Evolutionary conservation across 2,113 vertebrate species (phyloP).

Genomic region (Vulpes lagopus): DNA sequence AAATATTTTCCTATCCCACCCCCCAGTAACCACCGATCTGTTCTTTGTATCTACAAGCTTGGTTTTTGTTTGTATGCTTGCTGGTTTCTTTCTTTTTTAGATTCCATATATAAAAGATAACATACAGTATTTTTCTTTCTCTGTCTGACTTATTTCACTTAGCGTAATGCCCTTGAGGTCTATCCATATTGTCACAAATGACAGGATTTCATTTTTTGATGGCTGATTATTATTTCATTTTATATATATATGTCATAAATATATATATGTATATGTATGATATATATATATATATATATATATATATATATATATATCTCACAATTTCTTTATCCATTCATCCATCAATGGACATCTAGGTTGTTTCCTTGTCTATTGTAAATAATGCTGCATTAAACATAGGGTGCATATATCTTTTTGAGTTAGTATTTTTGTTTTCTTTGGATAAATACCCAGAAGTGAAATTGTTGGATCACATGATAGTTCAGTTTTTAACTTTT

Average conservation of each 20-base stretch:
- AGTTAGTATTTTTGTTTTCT: neutral
- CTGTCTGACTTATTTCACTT: neutral
- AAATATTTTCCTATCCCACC: neutral
- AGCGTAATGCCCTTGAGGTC: neutral
- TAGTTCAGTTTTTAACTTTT: neutral
- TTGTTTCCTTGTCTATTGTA: neutral
- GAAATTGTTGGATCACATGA: neutral
- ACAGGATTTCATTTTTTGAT: neutral
- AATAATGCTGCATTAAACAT: neutral
- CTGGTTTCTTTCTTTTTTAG: neutral
- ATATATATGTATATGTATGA: too few relatives aligned
- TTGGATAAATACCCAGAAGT: neutral
- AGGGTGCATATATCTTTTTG: neutral
- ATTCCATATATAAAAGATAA: neutral
- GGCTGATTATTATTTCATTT: too few relatives aligned
- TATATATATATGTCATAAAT: too few relatives aligned
- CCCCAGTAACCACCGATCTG: neutral
- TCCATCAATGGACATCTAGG: neutral
- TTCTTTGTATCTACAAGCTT: neutral
- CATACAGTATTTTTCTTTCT: neutral
- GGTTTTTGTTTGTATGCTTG: neutral
- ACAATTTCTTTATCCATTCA: neutral
- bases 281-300: too few relatives aligned
- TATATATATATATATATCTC: too few relatives aligned
- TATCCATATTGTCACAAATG: neutral